phyloP scores from a whole-genome alignment of 2,113 vertebrate genomes.

The Lycocorax pyrrhopterus region DNA sequence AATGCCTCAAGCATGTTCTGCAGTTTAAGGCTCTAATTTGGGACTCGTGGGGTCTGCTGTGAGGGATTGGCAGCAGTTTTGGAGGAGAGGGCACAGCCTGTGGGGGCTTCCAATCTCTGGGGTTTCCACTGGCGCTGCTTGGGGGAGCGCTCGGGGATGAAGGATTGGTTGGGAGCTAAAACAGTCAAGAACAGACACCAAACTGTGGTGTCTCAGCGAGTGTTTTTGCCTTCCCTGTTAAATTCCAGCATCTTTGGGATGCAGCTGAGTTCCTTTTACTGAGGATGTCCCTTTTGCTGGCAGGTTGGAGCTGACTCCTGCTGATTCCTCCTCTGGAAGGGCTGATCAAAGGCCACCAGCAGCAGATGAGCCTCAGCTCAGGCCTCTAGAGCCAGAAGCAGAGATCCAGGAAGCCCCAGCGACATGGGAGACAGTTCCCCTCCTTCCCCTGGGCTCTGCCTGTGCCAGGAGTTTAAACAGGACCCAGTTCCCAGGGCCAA shows the following conservation, averaged over 20 bases:
- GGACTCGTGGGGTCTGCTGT: not conserved
- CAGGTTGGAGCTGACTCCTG: slow-evolving; percentile 54
- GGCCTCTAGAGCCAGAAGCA: slow-evolving; percentile 3
- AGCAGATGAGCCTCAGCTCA: not conserved
- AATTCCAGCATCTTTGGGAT: not conserved
- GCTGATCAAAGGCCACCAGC: not conserved
- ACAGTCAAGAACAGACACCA: fast-evolving
- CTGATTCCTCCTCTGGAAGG: slow-evolving; percentile 10
- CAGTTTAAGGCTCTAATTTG: not conserved
- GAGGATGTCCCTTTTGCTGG: slow-evolving; percentile 27
- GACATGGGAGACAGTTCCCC: slow-evolving; percentile 4
- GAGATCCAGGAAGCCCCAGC: not conserved
- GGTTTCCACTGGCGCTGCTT: not conserved
- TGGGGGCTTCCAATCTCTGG: not conserved
- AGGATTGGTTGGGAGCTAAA: not conserved
- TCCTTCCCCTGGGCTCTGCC: not conserved
- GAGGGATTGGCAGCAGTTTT: not conserved
- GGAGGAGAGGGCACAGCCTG: not conserved
- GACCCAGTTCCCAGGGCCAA: not conserved
- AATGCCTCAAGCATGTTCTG: not conserved
- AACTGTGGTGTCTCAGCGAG: not conserved
- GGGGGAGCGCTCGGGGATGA: not conserved
- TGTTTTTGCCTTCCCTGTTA: not conserved
- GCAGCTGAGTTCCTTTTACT: not conserved
- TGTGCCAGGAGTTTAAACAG: not conserved